Percentiles rank a stretch among this genome's conserved stretches.
Evolutionary conservation across 2,113 vertebrate genomes (phyloP).

Genomic region (Pteronura brasiliensis): DNA sequence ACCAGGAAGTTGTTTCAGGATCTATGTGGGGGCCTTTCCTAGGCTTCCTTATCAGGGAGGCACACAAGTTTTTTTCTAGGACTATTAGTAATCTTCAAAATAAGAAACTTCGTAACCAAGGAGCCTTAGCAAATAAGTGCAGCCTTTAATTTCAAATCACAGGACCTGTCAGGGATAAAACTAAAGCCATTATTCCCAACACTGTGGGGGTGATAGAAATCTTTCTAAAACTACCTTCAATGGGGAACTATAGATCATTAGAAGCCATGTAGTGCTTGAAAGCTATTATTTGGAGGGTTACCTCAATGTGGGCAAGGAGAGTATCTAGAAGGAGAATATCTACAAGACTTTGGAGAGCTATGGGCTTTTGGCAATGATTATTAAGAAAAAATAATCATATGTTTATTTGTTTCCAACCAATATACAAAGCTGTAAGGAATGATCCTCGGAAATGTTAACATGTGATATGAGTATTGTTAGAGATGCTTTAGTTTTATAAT

Average conservation of each 20-base stretch:
- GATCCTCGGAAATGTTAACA: neutral
- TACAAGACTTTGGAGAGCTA: neutral
- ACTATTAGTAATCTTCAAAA: slow-evolving; percentile 39
- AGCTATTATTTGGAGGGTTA: slow-evolving; percentile 18
- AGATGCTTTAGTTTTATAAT: slow-evolving; percentile 23
- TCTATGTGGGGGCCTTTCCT: slow-evolving; percentile 12
- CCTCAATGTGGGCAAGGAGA: neutral
- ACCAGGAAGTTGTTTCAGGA: slow-evolving; percentile 48
- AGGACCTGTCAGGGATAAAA: neutral
- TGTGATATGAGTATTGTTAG: neutral
- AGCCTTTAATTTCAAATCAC: slow-evolving; percentile 48
- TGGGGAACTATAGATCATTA: neutral
- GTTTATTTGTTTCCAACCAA: neutral
- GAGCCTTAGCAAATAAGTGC: slow-evolving; percentile 13
- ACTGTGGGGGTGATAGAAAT: neutral
- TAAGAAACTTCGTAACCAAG: slow-evolving; percentile 36
- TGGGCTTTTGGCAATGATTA: slow-evolving; percentile 1
- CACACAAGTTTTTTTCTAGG: neutral
- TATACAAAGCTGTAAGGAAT: neutral
- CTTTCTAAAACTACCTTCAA: slow-evolving; percentile 42
- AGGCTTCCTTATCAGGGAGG: slow-evolving; percentile 11
- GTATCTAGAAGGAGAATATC: neutral
- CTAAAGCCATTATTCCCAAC: slow-evolving; percentile 24
- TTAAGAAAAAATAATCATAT: neutral
- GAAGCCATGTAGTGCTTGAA: slow-evolving; percentile 19